Evolutionary conservation across 2,113 vertebrate genomes (phyloP).

Genomic region (Chionis minor): DNA sequence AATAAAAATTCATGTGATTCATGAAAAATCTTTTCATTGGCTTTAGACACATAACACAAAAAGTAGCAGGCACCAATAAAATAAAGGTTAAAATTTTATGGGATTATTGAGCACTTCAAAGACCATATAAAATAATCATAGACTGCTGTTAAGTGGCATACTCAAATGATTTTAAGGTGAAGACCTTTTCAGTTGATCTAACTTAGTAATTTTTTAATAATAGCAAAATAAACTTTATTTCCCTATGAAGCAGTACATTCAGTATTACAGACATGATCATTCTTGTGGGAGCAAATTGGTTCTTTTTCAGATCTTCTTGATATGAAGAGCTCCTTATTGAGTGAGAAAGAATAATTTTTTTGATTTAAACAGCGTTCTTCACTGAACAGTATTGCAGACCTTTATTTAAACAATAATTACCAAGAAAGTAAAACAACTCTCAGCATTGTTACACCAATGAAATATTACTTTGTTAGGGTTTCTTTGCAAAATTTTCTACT

Average conservation of each 20-base stretch:
- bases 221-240: not conserved
- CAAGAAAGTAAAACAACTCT: not conserved
- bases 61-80: slow-evolving; percentile 18
- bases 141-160: not conserved
- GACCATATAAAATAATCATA: not conserved
- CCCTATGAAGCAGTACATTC: not conserved
- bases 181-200: not conserved
- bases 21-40: slow-evolving; percentile 3
- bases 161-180: not conserved
- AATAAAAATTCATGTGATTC: slow-evolving; percentile 11
- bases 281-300: not conserved
- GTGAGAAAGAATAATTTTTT: not conserved
- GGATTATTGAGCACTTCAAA: not conserved
- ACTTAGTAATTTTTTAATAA: not conserved
- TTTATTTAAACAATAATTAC: not conserved
- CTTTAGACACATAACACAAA: not conserved
- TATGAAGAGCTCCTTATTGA: not conserved
- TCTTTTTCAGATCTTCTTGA: not conserved
- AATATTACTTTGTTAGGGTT: not conserved
- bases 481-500: not conserved
- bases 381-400: not conserved
- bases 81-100: slow-evolving; percentile 26
- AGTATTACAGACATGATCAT: not conserved
- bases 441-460: not conserved
- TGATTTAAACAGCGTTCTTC: not conserved